Percentiles rank a stretch among this genome's conserved stretches.
Evolutionary conservation across 2,797 vertebrate species (phyloP).

Genomic region (Myiotriccus ornatus): DNA sequence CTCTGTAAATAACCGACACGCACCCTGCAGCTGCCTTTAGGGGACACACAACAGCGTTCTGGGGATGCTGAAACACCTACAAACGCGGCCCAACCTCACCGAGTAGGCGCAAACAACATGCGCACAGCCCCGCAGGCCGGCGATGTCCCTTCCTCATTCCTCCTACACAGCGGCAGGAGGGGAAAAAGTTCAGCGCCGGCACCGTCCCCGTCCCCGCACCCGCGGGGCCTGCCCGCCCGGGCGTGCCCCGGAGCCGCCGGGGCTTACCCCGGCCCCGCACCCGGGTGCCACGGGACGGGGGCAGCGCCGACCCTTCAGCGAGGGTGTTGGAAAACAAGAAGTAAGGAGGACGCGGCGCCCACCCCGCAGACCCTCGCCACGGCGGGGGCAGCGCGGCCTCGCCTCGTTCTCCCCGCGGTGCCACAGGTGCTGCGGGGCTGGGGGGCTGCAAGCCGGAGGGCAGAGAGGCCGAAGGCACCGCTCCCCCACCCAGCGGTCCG

Average conservation of each 20-base stretch:
- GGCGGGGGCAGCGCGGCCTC: neutral
- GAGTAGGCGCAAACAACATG: neutral
- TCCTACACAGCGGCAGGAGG: neutral
- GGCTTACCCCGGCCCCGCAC: neutral
- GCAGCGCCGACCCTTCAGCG: neutral
- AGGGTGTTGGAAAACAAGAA: neutral
- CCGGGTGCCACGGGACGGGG: neutral
- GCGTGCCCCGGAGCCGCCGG: neutral
- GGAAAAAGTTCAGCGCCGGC: neutral
- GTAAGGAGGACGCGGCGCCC: neutral
- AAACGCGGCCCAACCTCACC: neutral
- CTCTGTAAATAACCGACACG: fast-evolving
- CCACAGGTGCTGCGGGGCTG: neutral
- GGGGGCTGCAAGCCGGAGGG: neutral
- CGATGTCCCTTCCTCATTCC: slow-evolving; percentile 26
- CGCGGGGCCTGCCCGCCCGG: neutral
- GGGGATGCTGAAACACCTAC: neutral
- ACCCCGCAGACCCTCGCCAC: neutral
- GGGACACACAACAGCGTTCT: fast-evolving
- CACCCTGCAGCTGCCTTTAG: neutral
- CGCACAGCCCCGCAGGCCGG: neutral
- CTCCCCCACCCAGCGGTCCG: neutral
- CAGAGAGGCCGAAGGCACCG: neutral
- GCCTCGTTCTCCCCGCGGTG: neutral
- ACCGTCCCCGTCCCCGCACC: neutral